These are phyloP conservation scores for Manis javanica DNA, from an alignment of 2,797 vertebrate species.

Conservation along the genomic window DNA sequence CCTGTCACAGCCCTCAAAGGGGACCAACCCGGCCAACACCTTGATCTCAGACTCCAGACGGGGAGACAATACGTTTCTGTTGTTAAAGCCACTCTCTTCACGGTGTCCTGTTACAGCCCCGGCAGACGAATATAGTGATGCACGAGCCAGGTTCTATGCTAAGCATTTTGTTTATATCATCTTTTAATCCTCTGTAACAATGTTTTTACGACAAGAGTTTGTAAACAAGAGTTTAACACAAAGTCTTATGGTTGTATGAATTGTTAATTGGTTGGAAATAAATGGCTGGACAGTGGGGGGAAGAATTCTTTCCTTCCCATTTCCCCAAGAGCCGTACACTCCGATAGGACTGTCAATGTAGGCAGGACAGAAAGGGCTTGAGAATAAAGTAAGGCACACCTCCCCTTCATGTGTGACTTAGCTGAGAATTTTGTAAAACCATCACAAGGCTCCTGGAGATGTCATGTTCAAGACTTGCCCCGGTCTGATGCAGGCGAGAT, in stretches of 20 bases:
- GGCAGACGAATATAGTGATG: background rate
- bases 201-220: no score
- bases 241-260: background rate
- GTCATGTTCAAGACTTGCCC: background rate
- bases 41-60: background rate
- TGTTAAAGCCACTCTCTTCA: background rate
- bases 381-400: background rate
- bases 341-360: background rate
- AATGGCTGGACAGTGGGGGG: background rate
- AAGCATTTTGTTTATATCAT: background rate
- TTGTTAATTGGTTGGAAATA: background rate
- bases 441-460: background rate
- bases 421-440: background rate
- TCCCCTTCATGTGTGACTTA: background rate
- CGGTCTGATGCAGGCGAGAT: background rate
- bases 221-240: no score
- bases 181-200: background rate
- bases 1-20: background rate
- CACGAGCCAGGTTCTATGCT: background rate
- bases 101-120: background rate
- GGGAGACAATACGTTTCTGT: background rate
- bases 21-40: background rate
- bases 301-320: conserved; percentile 26
- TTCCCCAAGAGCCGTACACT: background rate
- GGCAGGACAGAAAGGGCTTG: background rate